These are phyloP conservation scores for Glossophaga mutica DNA, from an alignment of 2,797 vertebrate species.

Conservation along the genomic window DNA sequence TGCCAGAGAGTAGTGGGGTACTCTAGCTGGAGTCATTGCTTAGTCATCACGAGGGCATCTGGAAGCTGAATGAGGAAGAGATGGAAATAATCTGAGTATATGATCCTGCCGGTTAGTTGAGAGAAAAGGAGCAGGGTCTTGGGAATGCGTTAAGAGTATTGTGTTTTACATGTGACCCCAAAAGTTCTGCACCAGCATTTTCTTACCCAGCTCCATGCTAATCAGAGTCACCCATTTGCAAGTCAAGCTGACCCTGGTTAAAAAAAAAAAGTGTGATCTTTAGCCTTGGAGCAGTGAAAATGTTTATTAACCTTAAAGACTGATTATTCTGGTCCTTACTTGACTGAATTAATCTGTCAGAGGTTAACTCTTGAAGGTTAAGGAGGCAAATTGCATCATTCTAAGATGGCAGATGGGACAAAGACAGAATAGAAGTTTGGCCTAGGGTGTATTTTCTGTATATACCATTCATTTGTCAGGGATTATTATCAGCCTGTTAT, in stretches of 20 bases:
- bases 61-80: neutral
- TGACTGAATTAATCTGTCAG: neutral
- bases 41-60: neutral
- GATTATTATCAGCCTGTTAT: neutral
- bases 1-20: neutral
- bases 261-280: neutral
- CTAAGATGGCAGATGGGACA: neutral
- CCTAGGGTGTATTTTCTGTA: neutral
- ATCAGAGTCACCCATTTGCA: neutral
- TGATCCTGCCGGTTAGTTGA: neutral
- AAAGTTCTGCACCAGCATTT: neutral
- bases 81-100: neutral
- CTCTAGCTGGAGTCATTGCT: neutral
- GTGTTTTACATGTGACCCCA: neutral
- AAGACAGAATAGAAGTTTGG: neutral
- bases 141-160: neutral
- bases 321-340: neutral
- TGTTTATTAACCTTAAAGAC: neutral
- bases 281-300: neutral
- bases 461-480: neutral
- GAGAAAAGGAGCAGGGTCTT: neutral
- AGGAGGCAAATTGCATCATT: neutral
- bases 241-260: neutral
- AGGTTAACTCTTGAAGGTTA: slow-evolving; percentile 22
- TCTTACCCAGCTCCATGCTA: neutral